These are phyloP conservation scores for Rhinichthys klamathensis DNA, from an alignment of 2,113 vertebrate species.

Conservation along the genomic window DNA sequence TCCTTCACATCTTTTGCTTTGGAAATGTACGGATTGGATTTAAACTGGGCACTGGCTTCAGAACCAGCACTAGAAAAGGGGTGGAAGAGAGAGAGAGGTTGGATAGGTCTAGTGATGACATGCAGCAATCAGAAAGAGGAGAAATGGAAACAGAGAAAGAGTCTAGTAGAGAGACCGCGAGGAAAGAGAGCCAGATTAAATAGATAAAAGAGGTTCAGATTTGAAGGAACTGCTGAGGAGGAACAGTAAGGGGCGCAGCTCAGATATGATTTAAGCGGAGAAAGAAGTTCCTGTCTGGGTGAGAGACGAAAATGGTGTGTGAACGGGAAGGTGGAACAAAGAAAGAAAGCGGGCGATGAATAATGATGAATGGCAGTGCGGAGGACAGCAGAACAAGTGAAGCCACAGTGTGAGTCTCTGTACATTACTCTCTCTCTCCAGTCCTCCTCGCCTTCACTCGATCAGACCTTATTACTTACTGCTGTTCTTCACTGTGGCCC, in stretches of 20 bases:
- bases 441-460: slow-evolving; percentile 47
- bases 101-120: not conserved
- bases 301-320: slow-evolving; percentile 7
- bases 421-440: slow-evolving; percentile 37
- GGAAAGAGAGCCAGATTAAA: slow-evolving; percentile 13
- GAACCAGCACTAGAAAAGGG: not conserved
- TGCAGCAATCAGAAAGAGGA: not conserved
- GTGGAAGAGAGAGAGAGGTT: not conserved
- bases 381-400: slow-evolving; percentile 53
- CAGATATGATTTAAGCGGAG: not conserved
- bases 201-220: slow-evolving; percentile 17
- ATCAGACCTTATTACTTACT: slow-evolving; percentile 57
- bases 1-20: not conserved
- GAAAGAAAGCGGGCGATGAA: slow-evolving; percentile 47
- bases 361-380: slow-evolving; percentile 49
- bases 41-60: not conserved
- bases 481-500: slow-evolving; percentile 51
- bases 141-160: slow-evolving; percentile 25
- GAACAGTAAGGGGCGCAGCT: slow-evolving; percentile 7
- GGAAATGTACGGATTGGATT: not conserved
- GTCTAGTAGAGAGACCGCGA: not conserved
- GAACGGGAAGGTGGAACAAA: slow-evolving; percentile 25
- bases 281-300: slow-evolving; percentile 42
- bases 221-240: slow-evolving; percentile 20
- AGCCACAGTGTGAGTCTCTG: slow-evolving; percentile 39